phyloP scores from a whole-genome alignment of 2,113 vertebrate species.

The Hippopotamus amphibius region DNA sequence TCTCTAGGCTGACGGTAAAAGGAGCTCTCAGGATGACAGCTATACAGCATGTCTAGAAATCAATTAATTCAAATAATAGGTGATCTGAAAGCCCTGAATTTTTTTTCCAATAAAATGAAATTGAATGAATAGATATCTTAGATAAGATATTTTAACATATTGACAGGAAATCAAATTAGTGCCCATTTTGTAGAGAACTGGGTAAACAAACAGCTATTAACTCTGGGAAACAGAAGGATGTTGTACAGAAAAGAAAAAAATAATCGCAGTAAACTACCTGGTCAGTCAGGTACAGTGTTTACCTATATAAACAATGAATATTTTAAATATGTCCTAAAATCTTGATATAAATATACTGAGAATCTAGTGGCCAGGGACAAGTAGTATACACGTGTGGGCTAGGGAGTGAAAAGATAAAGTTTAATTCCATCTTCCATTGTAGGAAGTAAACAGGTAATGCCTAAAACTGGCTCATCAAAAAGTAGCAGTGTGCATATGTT shows the following conservation, averaged over 20 bases:
- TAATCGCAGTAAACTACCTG: not conserved
- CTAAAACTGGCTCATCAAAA: not conserved
- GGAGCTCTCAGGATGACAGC: not conserved
- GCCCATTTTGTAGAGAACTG: not conserved
- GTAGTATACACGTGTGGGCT: not conserved
- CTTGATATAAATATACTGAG: not conserved
- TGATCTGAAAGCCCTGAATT: not conserved
- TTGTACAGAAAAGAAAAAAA: not conserved
- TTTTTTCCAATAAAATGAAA: not conserved
- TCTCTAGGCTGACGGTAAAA: not conserved
- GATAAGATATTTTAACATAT: not conserved
- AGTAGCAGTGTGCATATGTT: not conserved
- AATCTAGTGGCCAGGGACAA: not conserved
- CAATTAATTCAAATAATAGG: not conserved
- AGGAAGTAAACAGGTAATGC: not conserved
- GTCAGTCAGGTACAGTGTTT: not conserved
- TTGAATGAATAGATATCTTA: not conserved
- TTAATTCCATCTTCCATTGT: not conserved
- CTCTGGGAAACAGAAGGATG: not conserved
- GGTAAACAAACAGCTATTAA: not conserved
- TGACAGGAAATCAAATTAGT: not conserved
- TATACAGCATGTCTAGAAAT: not conserved
- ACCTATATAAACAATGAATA: not conserved
- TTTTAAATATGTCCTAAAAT: conserved; percentile 5
- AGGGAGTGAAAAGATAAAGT: not conserved